These are phyloP conservation scores for Acrocyrtus sp. DNA, from an alignment of 2,888 invertebrate species.

Conservation along the genomic window DNA sequence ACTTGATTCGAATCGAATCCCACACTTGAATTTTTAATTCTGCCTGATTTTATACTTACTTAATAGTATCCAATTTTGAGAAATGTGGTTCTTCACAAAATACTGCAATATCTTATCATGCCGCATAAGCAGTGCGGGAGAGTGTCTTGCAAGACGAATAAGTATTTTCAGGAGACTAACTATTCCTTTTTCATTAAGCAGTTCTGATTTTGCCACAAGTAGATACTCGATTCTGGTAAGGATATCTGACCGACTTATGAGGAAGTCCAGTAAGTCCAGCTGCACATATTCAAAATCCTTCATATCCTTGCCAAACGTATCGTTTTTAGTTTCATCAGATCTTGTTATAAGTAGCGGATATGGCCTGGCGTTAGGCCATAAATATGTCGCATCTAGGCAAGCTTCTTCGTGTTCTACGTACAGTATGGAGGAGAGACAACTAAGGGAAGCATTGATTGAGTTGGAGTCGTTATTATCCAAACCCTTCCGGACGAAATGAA, in stretches of 20 bases:
- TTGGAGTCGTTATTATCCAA: slow-evolving; percentile 51
- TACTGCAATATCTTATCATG: slow-evolving; percentile 27
- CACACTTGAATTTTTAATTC: too few species aligned
- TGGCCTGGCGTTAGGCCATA: slow-evolving; percentile 51
- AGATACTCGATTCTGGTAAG: slow-evolving; percentile 51
- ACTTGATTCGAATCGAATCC: not conserved
- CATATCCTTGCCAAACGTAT: slow-evolving; percentile 72
- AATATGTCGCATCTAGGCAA: slow-evolving; percentile 28
- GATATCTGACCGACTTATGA: slow-evolving; percentile 52
- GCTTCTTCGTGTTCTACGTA: slow-evolving; percentile 56
- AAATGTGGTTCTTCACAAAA: slow-evolving; percentile 33
- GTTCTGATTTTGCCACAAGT: slow-evolving; percentile 25
- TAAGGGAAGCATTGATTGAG: slow-evolving; percentile 50
- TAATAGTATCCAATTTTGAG: slow-evolving; percentile 33
- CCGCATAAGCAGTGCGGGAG: slow-evolving; percentile 68
- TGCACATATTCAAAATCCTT: slow-evolving; percentile 90
- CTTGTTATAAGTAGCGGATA: slow-evolving; percentile 66
- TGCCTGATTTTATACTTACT: too few species aligned
- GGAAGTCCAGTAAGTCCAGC: slow-evolving; percentile 77
- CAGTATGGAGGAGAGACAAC: slow-evolving; percentile 52
- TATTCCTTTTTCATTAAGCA: slow-evolving; percentile 66
- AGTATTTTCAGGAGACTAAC: slow-evolving; percentile 82
- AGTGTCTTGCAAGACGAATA: slow-evolving; percentile 81
- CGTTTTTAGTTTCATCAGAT: slow-evolving; percentile 64
- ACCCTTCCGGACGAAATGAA: slow-evolving; percentile 50